Base-by-base conservation (phyloP, 1,140 invertebrate species). In the Geopemphigus sp. region DNA sequence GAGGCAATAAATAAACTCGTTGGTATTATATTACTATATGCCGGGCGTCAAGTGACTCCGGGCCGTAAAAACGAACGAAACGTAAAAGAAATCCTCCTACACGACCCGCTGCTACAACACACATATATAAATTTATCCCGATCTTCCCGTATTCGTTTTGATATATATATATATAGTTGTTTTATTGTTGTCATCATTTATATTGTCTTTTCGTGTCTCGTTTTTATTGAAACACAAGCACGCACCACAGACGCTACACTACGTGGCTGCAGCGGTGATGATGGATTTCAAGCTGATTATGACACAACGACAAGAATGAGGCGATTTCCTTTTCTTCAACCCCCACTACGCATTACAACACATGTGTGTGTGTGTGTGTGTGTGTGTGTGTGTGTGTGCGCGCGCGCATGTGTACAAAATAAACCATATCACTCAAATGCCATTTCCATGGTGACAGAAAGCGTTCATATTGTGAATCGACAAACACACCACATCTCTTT, bases 401-500 rank as follows among this genome's bases (percentile, higher is more conserved):
- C n/a, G n/a, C n/a, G n/a, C n/a, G n/a, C n/a, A n/a, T 24, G 14
- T 24, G 24, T 32, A 63, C 22, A 64, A 2, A 1, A 45, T 15
- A 68, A 45, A 47, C 12, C 12, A n/a, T 68, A 50, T 68, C 66
- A 14, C 39, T 68, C 66, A 50, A 68, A 14, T 68, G 22, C 45
- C 45, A 73, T 73, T 57, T 59, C 56, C 53, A 76, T 59, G 56
- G 56, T 59, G 73, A 76, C 73, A 76, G 73, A 22, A 56, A 61
- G 26, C 54, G 32, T 76, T 17, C 73, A 59, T 68, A 47, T 76
- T 59, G 54, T 39, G 45, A 59, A 76, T 76, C 56, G 56, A 61
- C 73, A 76, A 76, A 76, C 32, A 57, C 53, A n/a, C n/a, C n/a
- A n/a, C 54, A 59, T 56, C 73, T 76, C n/a, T n/a, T n/a, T n/a